Base-by-base conservation (phyloP, 1,140 invertebrate genomes). In the Galleria mellonella region DNA sequence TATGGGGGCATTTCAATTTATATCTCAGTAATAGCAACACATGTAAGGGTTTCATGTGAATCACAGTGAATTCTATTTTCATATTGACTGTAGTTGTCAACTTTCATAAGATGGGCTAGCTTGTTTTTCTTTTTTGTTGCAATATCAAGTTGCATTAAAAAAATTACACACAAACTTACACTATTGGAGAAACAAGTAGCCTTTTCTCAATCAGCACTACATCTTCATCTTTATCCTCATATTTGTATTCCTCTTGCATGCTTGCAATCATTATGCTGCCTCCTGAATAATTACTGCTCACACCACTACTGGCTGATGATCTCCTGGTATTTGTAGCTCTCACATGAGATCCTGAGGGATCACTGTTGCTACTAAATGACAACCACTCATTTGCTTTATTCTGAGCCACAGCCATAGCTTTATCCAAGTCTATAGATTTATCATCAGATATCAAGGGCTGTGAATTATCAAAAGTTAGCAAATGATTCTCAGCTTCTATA, bases 241-340 rank as follows among this genome's bases (percentile, higher is more conserved):
- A 93, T 39, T 91, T 91, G 56, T 94, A 94, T 46, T 93, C 90
- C 68, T 94, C 93, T 11, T 91, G 88, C 13, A 92, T 74, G 59
- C 82, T 90, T 0, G 89, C 81, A 15, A 85, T 32, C 3, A 77
- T 55, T 28, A 85, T 85, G 43, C 62, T 82, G 0, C 81, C 72
- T 1, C 62, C 66, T 7, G 76, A 83, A 23, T 63, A 77, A 31
- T 63, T 75, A 36, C 81, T 84, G 39, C 77, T 85, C 0, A 85
- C 76, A 36, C 82, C 82, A 29, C 82, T 85, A 23, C 76, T 85
- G 0, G 74, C 74, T 14, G 77, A 82, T 43, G 82, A 83, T 42
- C 78, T 59, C 52, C 82, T 77, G 6, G 78, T 82, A 55, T 85
- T 82, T 5, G 51, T 51, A 4, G 47, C 61, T 30, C 43, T 59